Base-by-base conservation (phyloP, 2,888 invertebrate genomes). In the Dasypolia templi region DNA sequence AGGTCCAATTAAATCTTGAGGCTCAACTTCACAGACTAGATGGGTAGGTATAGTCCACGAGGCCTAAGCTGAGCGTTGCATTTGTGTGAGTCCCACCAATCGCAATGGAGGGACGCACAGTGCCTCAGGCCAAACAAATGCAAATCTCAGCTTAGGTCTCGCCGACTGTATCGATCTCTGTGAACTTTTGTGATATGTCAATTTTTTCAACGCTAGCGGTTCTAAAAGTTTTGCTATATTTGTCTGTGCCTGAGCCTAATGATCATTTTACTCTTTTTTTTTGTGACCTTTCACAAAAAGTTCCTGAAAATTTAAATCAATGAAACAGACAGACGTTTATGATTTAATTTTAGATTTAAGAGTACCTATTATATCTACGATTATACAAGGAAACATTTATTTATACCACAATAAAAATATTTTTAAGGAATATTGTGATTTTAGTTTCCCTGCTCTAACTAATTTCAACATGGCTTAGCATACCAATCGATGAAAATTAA, bases 361-460 rank as follows among this genome's bases (percentile, higher is more conserved):
- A 49, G 12, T 62, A 76, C 6, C 3, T 32, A 19, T 6, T 44
- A 22, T 29, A 49, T n/a, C 71, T 19, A 64, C 7, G 56, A 77
- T 44, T 63, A 42, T 72, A 70, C n/a, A 77, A 55, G 46, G 26
- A 42, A 61, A 53, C n/a, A 64, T 42, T 58, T 78, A 78, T 78
- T 81, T 78, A 78, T 80, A 77, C 19, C n/a, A 35, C 14, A 65
- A 65, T 77, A 74, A 77, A 72, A 55, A 49, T 42, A 12, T 7
- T 74, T 42, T 14, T 73, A 77, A 56, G 59, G 4, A n/a, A 22
- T 26, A 4, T 55, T 19, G 58, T 46, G 12, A 26, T 62, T 62
- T 61, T 42, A 35, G 22, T 72, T 72, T 22, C 14, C 11, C 46
- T 35, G 32, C 17, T 58, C 26, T 62, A n/a, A 49, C 22, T 49